Evolutionary conservation across 2,113 vertebrate genomes (phyloP).

Genomic region (Phoxinus phoxinus): DNA sequence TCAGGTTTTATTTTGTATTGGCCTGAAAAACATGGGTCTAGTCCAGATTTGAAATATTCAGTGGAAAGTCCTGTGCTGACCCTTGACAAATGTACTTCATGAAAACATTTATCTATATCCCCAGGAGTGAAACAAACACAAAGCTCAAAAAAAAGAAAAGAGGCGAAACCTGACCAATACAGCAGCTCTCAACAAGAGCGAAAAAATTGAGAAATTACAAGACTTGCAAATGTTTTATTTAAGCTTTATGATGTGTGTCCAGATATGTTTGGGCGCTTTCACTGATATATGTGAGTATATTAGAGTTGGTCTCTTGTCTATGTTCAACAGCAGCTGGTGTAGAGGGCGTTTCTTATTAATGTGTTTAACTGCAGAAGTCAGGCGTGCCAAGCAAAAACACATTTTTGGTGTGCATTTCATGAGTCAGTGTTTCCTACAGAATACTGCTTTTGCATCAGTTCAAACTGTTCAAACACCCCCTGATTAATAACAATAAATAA

Average conservation of each 20-base stretch:
- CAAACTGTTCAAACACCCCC: background rate
- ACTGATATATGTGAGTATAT: background rate
- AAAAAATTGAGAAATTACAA: background rate
- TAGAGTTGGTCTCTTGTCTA: background rate
- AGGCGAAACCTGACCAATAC: background rate
- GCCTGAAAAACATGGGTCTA: background rate
- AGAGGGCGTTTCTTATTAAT: conserved; percentile 9
- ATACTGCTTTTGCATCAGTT: conserved; percentile 9
- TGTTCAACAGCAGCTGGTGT: conserved; percentile 15
- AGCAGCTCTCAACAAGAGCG: background rate
- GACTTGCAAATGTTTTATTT: conserved; percentile 1
- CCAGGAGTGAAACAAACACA: conserved; percentile 56
- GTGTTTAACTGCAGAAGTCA: conserved; percentile 20
- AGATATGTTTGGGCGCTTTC: background rate
- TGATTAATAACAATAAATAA: background rate
- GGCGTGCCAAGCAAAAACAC: conserved; percentile 26
- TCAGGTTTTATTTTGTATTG: background rate
- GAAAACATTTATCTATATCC: conserved; percentile 51
- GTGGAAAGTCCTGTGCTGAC: conserved; percentile 17
- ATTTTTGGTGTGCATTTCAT: conserved; percentile 20
- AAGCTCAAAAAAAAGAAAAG: conserved; percentile 45
- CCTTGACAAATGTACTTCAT: conserved; percentile 45
- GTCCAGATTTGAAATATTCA: background rate
- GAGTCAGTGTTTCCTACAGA: conserved; percentile 9
- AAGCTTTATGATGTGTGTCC: background rate